These are phyloP conservation scores for Tychaedon coryphoeus DNA, from an alignment of 2,113 vertebrate genomes.

Conservation along the genomic window DNA sequence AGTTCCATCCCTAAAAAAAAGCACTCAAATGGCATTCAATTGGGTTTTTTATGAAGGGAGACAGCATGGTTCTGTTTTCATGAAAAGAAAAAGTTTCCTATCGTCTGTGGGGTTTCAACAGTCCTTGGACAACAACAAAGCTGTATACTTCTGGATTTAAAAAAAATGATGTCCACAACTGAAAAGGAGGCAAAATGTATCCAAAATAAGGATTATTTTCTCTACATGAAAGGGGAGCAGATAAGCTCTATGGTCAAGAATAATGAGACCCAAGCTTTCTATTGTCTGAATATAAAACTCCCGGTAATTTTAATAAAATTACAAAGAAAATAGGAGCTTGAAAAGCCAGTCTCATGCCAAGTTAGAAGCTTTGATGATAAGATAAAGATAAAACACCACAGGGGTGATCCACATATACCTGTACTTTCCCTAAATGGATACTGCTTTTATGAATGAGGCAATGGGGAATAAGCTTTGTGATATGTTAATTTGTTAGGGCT, in stretches of 20 bases:
- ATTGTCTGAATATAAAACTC: slow-evolving; percentile 15
- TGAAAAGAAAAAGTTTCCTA: not conserved
- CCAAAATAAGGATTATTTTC: slow-evolving; percentile 38
- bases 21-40: not conserved
- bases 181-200: not conserved
- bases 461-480: slow-evolving; percentile 23
- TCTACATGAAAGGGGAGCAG: not conserved
- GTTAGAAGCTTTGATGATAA: slow-evolving; percentile 44
- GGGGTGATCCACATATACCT: not conserved
- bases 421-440: not conserved
- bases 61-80: slow-evolving; percentile 26
- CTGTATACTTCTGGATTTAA: not conserved
- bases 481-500: slow-evolving; percentile 48
- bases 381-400: slow-evolving; percentile 48
- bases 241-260: slow-evolving; percentile 14
- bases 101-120: slow-evolving; percentile 14
- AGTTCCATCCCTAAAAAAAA: not conserved
- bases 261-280: not conserved
- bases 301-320: slow-evolving; percentile 42
- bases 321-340: slow-evolving; percentile 10
- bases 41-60: not conserved
- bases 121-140: slow-evolving; percentile 4
- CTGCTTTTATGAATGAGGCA: slow-evolving; percentile 16
- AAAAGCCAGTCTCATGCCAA: slow-evolving; percentile 39
- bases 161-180: not conserved